Evolutionary conservation across 2,797 vertebrate species (phyloP).

Genomic region (Gambelia wislizenii): DNA sequence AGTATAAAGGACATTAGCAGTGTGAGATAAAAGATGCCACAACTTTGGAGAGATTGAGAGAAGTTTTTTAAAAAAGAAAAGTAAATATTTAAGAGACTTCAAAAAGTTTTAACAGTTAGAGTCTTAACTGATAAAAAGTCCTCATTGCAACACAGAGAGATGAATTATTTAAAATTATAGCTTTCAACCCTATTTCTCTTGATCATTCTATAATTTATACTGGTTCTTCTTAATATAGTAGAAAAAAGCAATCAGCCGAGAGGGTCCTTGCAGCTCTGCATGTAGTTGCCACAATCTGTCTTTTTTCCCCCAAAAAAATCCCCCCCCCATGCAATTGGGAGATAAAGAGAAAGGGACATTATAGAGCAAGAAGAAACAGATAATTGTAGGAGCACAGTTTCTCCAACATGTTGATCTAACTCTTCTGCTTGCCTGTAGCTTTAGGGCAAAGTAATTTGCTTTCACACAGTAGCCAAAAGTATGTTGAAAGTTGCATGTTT

Average conservation of each 20-base stretch:
- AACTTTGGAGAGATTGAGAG: slow-evolving; percentile 13
- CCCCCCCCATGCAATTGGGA: neutral
- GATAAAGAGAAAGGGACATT: neutral
- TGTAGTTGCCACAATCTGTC: neutral
- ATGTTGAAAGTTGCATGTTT: neutral
- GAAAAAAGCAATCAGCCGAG: neutral
- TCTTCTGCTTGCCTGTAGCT: neutral
- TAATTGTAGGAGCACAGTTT: neutral
- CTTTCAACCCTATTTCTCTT: neutral
- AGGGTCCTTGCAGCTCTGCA: neutral
- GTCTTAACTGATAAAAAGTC: neutral
- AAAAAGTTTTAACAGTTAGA: neutral
- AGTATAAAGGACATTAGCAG: neutral
- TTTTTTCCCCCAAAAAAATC: neutral
- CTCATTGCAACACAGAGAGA: slow-evolving; percentile 14
- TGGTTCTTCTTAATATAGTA: slow-evolving; percentile 9
- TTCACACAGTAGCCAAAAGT: slow-evolving; percentile 3
- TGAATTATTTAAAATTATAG: slow-evolving; percentile 28
- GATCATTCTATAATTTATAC: slow-evolving; percentile 21
- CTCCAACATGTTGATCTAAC: slow-evolving; percentile 1
- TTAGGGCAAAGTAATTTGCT: slow-evolving; percentile 27
- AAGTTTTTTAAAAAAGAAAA: slow-evolving; percentile 24
- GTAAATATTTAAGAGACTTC: neutral
- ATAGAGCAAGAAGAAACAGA: slow-evolving; percentile 6
- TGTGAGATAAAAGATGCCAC: neutral